Percentiles rank a stretch among this genome's conserved stretches.
Evolutionary conservation across 2,888 invertebrate species (phyloP).

Genomic region (Amblyteles armatorius): DNA sequence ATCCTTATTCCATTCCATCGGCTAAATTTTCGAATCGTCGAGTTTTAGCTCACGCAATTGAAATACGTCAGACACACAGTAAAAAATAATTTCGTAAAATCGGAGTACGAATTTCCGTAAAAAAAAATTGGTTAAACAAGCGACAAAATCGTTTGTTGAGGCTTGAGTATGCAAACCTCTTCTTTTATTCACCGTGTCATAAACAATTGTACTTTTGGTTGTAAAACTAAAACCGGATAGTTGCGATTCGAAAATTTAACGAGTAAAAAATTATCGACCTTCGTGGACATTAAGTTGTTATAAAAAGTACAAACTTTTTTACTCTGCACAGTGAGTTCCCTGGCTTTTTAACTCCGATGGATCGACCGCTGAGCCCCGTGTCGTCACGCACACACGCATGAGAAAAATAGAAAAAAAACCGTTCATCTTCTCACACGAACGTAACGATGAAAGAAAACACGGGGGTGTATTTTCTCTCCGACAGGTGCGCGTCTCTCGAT

Average conservation of each 20-base stretch:
- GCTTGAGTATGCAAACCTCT: too few species aligned
- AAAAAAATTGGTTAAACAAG: too few species aligned
- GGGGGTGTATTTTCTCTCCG: slow-evolving; percentile 44
- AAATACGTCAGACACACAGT: background rate
- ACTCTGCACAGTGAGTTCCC: slow-evolving; percentile 67
- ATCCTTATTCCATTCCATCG: too few species aligned
- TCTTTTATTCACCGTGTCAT: too few species aligned
- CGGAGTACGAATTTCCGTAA: too few species aligned
- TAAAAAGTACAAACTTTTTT: too few species aligned
- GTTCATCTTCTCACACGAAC: slow-evolving; percentile 15
- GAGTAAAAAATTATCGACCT: background rate
- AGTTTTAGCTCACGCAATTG: background rate
- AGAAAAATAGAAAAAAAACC: slow-evolving; percentile 16
- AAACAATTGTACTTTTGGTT: too few species aligned
- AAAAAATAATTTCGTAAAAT: background rate
- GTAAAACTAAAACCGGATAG: too few species aligned
- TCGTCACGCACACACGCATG: slow-evolving; percentile 26
- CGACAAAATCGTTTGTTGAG: too few species aligned
- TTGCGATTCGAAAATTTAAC: too few species aligned
- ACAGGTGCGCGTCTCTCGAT: slow-evolving; percentile 51
- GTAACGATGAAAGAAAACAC: slow-evolving; percentile 29
- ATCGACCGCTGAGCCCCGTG: background rate
- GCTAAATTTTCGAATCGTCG: too few species aligned
- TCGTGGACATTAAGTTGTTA: slow-evolving; percentile 67
- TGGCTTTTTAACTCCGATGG: slow-evolving; percentile 75